Evolutionary conservation across 2,113 vertebrate species (phyloP), one percentile per base, ranked within the genome.

Genomic region (Psittacus erithacus): DNA sequence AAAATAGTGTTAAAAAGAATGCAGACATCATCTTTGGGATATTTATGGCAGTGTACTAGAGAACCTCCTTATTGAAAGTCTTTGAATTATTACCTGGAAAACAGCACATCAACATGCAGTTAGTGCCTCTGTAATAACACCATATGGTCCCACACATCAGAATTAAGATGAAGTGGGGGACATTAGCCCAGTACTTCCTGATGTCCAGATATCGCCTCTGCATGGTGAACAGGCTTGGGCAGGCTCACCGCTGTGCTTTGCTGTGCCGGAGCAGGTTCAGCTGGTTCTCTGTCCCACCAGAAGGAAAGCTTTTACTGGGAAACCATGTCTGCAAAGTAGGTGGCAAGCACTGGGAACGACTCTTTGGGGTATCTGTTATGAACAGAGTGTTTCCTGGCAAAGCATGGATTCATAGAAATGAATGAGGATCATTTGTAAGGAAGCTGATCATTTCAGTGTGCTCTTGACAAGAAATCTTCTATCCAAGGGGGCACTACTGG

Each of bases 351-450:
- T 27, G 46, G 35, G 65, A 89, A 35, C 13, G 29, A 6, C 38
- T 52, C 20, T n/a, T 60, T 0, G 5, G 52, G 50, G 63, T 7
- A 50, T 20, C 19, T 78, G 49, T 49, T 41, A 57, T 16, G 31
- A 74, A 49, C 31, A 75, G 83, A 19, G 23, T 12, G 44, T 24
- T 79, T 16, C 55, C 25, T 14, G 35, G 19, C 7, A 68, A 78
- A 89, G 46, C 50, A 43, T 0, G 1, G 59, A 7, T 0, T 35
- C 39, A 20, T 14, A 69, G 63, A 39, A 8, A 2, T 9, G 35
- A 14, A 10, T 9, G 39, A 47, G 62, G 38, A 44, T n/a, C 28
- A 15, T 31, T 63, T 53, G 31, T 44, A 63, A 77, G 76, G 59
- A 81, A 70, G 14, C 2, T n/a, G 35, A 13, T 52, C 0, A n/a